Conservation (phyloP, 64 coral and sea anemone genomes). For the Actinia equina region DNA sequence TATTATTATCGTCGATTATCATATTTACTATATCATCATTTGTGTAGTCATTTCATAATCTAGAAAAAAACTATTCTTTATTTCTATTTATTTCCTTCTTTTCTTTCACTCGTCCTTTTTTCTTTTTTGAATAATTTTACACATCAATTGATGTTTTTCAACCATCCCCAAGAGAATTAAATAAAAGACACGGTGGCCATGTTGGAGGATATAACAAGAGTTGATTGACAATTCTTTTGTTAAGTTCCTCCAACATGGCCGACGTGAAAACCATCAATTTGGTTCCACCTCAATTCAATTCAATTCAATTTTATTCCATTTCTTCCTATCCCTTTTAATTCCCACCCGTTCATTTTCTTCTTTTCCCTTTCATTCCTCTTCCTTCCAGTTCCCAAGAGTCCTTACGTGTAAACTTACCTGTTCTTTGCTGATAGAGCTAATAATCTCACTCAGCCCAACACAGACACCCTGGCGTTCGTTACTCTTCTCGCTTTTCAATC, state of each 20-base stretch:
- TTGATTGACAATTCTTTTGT: background rate
- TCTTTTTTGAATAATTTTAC: background rate
- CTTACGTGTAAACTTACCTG: slow-evolving; percentile 45
- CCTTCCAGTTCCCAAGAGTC: background rate
- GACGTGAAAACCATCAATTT: background rate
- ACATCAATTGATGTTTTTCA: too few species aligned
- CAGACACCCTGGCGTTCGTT: slow-evolving; percentile 96
- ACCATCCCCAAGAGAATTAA: too few species aligned
- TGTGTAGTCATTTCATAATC: too few species aligned
- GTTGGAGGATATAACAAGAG: too few species aligned
- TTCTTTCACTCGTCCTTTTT: background rate
- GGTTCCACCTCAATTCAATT: background rate
- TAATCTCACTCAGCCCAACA: slow-evolving; percentile 97
- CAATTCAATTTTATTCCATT: background rate
- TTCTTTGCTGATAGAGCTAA: slow-evolving; percentile 90
- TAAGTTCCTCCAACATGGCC: background rate
- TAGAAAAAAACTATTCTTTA: too few species aligned
- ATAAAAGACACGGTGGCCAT: too few species aligned
- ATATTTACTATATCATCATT: background rate
- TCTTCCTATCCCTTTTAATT: background rate
- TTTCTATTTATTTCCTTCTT: background rate
- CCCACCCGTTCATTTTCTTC: background rate
- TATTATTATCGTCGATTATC: background rate
- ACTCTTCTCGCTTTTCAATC: slow-evolving; percentile 74
- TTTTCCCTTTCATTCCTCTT: background rate